Evolutionary conservation across 2,888 invertebrate species (phyloP).

Genomic region (Sinelater perroti): DNA sequence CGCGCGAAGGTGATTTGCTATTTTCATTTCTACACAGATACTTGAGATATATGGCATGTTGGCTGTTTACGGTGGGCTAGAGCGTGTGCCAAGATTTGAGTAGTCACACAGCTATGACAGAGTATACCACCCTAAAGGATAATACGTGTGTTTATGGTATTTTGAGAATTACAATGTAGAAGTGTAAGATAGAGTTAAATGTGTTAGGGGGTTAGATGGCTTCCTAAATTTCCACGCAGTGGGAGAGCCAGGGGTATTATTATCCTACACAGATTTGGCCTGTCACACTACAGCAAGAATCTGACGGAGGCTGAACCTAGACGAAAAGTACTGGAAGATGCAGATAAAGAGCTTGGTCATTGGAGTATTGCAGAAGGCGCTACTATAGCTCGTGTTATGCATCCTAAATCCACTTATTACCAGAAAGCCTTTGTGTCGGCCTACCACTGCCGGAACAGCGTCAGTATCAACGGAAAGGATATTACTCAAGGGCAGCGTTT

Average conservation of each 20-base stretch:
- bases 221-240: slow-evolving; percentile 96
- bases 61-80: slow-evolving; percentile 74
- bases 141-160: slow-evolving; percentile 94
- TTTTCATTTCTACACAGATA: slow-evolving; percentile 93
- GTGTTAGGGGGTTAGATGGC: slow-evolving; percentile 92
- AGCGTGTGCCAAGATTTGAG: slow-evolving; percentile 88
- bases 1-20: slow-evolving; percentile 82
- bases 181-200: slow-evolving; percentile 93
- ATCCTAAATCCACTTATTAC: slow-evolving; percentile 67
- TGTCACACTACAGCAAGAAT: slow-evolving; percentile 97
- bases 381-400: slow-evolving; percentile 69
- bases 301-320: slow-evolving; percentile 85
- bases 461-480: too few relatives aligned
- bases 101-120: slow-evolving; percentile 96
- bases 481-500: too few relatives aligned
- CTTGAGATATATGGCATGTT: slow-evolving; percentile 92
- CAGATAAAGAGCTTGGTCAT: slow-evolving; percentile 70
- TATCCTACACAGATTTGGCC: slow-evolving; percentile 98
- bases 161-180: slow-evolving; percentile 99
- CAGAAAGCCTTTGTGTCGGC: too few relatives aligned
- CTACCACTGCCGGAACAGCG: too few relatives aligned
- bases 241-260: slow-evolving; percentile 95
- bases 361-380: slow-evolving; percentile 82
- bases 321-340: slow-evolving; percentile 78
- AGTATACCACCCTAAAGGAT: slow-evolving; percentile 86